These are phyloP conservation scores for Drosophila truncata DNA, from an alignment of 1,140 invertebrate genomes.

Conservation along the genomic window DNA sequence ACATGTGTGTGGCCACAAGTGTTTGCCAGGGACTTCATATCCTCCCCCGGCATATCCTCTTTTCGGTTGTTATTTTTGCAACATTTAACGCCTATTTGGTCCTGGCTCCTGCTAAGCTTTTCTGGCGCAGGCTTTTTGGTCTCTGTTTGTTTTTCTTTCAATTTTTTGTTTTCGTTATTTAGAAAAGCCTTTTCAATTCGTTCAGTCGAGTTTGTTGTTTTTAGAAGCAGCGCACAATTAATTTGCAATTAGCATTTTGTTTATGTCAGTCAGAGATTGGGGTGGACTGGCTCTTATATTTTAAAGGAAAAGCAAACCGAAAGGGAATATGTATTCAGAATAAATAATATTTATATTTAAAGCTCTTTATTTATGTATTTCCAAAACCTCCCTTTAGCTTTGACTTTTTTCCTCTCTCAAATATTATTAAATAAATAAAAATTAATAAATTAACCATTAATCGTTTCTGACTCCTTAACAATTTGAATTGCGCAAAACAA, in stretches of 20 bases:
- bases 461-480: background rate
- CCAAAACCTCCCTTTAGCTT: background rate
- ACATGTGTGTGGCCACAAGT: slow-evolving; percentile 78
- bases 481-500: slow-evolving; percentile 13
- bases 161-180: slow-evolving; percentile 60
- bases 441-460: background rate
- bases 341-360: background rate
- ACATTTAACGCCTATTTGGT: slow-evolving; percentile 82
- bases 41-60: slow-evolving; percentile 1
- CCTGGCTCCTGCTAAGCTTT: slow-evolving; percentile 73
- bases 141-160: slow-evolving; percentile 62
- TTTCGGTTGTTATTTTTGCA: slow-evolving; percentile 76
- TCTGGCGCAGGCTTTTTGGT: slow-evolving; percentile 47
- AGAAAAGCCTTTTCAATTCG: slow-evolving; percentile 41
- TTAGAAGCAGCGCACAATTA: slow-evolving; percentile 77
- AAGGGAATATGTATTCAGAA: background rate
- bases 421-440: background rate
- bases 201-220: slow-evolving; percentile 66
- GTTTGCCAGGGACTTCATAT: slow-evolving; percentile 61
- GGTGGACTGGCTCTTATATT: slow-evolving; percentile 12
- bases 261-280: slow-evolving; percentile 21
- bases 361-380: background rate
- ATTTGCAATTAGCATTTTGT: slow-evolving; percentile 81
- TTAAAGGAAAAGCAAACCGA: background rate
- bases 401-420: too few relatives aligned